Conservation (phyloP, 2,113 vertebrate genomes). For the Acinonyx jubatus region DNA sequence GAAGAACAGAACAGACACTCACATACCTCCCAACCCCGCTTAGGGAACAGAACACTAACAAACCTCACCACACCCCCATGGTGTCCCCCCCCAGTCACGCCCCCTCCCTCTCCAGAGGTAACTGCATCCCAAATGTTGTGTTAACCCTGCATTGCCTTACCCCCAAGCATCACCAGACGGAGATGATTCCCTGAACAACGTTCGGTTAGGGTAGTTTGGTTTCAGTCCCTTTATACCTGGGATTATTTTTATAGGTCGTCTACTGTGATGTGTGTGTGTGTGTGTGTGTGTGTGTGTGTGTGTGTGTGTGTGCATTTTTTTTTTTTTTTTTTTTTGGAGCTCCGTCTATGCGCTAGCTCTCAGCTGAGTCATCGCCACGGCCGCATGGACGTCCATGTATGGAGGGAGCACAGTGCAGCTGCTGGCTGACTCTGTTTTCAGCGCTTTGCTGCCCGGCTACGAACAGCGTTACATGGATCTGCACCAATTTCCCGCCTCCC, state of each 20-base stretch:
- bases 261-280: background rate
- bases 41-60: background rate
- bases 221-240: background rate
- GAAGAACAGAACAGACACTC: background rate
- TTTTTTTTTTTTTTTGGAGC: background rate
- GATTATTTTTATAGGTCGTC: background rate
- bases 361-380: rapidly evolving
- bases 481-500: background rate
- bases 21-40: rapidly evolving
- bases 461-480: rapidly evolving
- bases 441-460: rapidly evolving
- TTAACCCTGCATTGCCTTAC: rapidly evolving
- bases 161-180: rapidly evolving
- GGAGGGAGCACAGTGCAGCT: rapidly evolving
- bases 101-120: background rate
- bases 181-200: background rate
- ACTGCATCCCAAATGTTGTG: rapidly evolving
- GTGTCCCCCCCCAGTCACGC: rapidly evolving
- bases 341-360: background rate
- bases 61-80: rapidly evolving
- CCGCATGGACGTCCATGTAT: rapidly evolving
- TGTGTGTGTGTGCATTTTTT: background rate
- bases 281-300: background rate
- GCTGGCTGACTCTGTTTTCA: rapidly evolving
- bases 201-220: background rate